These are phyloP conservation scores for Meandrusa payeni DNA, from an alignment of 2,888 invertebrate genomes.

Conservation along the genomic window DNA sequence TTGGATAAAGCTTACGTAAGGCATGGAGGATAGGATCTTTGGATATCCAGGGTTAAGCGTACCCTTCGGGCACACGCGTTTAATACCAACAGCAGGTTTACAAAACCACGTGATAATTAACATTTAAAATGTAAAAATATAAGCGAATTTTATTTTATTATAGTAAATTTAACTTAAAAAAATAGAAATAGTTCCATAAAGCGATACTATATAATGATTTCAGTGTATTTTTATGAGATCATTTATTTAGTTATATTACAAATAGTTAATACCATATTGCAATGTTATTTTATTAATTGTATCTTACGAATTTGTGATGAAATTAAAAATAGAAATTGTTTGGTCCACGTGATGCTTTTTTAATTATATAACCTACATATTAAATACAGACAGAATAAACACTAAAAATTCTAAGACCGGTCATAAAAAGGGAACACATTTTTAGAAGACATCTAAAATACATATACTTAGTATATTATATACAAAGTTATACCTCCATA, in stretches of 20 bases:
- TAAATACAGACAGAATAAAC: background rate
- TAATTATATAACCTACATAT: conserved; percentile 5
- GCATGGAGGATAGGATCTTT: background rate
- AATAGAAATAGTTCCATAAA: conserved; percentile 43
- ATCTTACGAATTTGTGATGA: conserved; percentile 65
- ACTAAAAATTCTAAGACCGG: no score
- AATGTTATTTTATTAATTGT: conserved; percentile 53
- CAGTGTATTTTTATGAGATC: conserved; percentile 35
- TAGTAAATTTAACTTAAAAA: conserved; percentile 53
- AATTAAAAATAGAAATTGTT: conserved; percentile 66
- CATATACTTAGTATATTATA: no score
- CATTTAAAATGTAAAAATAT: conserved; percentile 56
- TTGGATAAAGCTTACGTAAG: background rate
- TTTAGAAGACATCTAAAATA: no score
- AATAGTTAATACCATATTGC: conserved; percentile 43
- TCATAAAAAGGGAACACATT: no score
- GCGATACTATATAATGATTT: conserved; percentile 44
- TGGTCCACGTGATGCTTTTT: conserved; percentile 42
- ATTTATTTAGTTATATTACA: conserved; percentile 48
- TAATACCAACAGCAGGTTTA: conserved; percentile 48
- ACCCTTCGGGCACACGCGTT: background rate
- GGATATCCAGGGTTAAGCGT: background rate
- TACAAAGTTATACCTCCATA: no score
- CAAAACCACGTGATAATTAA: conserved; percentile 73
- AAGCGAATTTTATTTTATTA: conserved; percentile 42